Evolutionary conservation across 2,797 vertebrate species (phyloP).

Genomic region (Sarcophilus harrisii): DNA sequence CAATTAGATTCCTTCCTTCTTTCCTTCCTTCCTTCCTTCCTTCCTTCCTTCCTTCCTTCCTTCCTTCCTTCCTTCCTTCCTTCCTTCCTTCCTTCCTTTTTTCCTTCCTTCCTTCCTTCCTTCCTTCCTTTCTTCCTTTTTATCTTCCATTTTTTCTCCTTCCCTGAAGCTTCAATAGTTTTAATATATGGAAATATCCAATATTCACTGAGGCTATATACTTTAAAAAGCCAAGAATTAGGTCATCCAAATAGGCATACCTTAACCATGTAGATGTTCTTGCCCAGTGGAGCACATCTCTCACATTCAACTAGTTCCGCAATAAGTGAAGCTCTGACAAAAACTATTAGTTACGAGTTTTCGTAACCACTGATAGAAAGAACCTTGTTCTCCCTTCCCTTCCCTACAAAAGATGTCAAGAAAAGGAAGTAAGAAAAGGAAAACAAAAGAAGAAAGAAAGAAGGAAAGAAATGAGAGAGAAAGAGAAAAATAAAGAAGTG

Average conservation of each 20-base stretch:
- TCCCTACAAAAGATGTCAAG: constrained; percentile 35
- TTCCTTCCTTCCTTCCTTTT: constrained; percentile 13
- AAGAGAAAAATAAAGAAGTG: background rate
- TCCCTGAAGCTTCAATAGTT: constrained; percentile 52
- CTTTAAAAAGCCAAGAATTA: constrained; percentile 73
- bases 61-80: constrained; percentile 22
- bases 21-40: constrained; percentile 5
- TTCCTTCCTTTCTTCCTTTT: constrained; percentile 14
- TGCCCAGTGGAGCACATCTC: constrained; percentile 83
- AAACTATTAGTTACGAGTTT: constrained; percentile 71
- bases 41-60: constrained; percentile 38
- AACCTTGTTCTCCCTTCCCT: constrained; percentile 65
- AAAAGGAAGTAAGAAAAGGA: constrained; percentile 7
- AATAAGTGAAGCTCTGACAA: constrained; percentile 73
- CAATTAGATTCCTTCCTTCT: constrained; percentile 61
- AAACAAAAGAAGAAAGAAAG: background rate
- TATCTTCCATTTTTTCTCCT: constrained; percentile 38
- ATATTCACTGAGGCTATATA: background rate
- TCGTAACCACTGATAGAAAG: constrained; percentile 57
- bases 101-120: constrained; percentile 11
- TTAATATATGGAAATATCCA: constrained; percentile 21
- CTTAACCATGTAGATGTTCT: constrained; percentile 82
- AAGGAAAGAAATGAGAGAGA: background rate
- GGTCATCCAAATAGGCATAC: constrained; percentile 75
- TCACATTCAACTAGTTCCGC: constrained; percentile 80